These are phyloP conservation scores for Parapristionchus giblindavisi DNA, from an alignment of 2,888 invertebrate species.

Conservation along the genomic window DNA sequence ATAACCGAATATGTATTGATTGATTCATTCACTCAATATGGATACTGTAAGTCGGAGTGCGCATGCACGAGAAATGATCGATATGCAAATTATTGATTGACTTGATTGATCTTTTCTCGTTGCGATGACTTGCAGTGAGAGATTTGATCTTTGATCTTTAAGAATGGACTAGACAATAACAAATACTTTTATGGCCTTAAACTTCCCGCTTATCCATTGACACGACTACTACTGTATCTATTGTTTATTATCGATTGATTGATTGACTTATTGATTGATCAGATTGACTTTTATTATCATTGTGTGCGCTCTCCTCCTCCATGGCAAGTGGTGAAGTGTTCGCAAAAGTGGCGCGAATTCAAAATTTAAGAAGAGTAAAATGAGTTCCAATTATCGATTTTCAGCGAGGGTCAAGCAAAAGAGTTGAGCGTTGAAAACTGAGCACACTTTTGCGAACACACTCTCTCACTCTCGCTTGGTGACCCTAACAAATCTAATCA, in stretches of 20 bases:
- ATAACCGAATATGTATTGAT: constrained; percentile 1
- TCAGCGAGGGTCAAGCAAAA: neutral
- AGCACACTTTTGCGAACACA: constrained; percentile 24
- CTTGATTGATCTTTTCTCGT: neutral
- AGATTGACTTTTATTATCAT: no score
- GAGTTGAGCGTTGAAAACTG: neutral
- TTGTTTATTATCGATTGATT: neutral
- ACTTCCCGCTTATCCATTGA: neutral
- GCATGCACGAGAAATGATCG: no score
- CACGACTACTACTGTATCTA: neutral
- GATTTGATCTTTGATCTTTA: constrained; percentile 4
- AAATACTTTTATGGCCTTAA: no score
- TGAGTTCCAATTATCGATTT: no score
- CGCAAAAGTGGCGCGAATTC: constrained; percentile 28
- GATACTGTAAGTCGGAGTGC: no score
- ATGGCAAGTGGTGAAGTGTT: constrained; percentile 14
- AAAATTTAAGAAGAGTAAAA: neutral
- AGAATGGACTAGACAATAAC: neutral
- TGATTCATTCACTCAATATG: no score
- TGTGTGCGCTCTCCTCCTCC: constrained; percentile 8
- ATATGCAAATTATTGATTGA: constrained; percentile 5
- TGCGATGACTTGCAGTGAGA: constrained; percentile 12
- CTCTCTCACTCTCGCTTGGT: no score
- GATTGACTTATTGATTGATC: constrained; percentile 9
- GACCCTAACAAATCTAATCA: constrained; percentile 7